These are phyloP conservation scores for Chloropsis hardwickii DNA, from an alignment of 2,113 vertebrate species.

Conservation along the genomic window DNA sequence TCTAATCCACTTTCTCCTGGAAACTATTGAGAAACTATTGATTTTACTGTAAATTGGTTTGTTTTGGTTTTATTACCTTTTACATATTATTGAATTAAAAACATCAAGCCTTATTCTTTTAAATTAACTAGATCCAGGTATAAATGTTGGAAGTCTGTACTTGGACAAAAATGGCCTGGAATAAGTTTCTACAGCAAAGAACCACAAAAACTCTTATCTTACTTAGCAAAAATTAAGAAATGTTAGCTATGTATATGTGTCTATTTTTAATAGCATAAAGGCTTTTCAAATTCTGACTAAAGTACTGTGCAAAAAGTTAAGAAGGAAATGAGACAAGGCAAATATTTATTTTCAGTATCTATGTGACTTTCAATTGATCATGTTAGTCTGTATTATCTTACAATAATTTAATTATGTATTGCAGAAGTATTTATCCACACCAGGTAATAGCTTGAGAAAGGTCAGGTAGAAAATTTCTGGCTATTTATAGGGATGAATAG, in stretches of 20 bases:
- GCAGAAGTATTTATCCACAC: neutral
- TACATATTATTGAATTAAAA: neutral
- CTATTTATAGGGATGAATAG: neutral
- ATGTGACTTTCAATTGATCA: neutral
- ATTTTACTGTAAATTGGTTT: neutral
- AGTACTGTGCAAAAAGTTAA: neutral
- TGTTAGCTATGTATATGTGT: fast-evolving
- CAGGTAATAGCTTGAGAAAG: neutral
- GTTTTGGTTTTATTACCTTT: neutral
- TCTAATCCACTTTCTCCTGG: neutral
- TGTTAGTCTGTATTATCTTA: neutral
- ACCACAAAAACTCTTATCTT: neutral
- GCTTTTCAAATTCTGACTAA: neutral
- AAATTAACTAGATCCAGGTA: neutral
- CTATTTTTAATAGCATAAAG: neutral
- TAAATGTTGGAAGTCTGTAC: neutral
- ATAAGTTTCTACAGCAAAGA: neutral
- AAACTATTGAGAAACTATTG: neutral
- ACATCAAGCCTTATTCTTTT: neutral
- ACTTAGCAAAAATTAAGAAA: neutral
- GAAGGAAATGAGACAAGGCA: neutral
- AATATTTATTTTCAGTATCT: neutral
- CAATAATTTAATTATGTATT: neutral
- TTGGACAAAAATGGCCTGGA: neutral
- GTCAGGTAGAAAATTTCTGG: neutral